phyloP scores from a whole-genome alignment of 2,113 vertebrate genomes.

The Rhodinocichla rosea region DNA sequence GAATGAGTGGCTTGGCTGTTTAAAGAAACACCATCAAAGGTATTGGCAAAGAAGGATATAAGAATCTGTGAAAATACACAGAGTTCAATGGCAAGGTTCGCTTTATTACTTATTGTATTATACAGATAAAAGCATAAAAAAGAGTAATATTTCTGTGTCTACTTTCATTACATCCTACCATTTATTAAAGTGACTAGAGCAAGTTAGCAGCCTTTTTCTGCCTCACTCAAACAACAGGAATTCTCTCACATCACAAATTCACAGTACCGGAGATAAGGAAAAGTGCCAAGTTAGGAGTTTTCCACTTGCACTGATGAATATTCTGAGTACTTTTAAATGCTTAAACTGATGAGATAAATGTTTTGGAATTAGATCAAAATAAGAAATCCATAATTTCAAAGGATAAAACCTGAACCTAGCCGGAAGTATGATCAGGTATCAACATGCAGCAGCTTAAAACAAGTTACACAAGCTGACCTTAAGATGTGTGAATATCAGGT shows the following conservation, averaged over 20 bases:
- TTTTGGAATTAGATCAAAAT: constrained; percentile 53
- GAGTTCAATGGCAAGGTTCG: background rate
- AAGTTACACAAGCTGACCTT: constrained; percentile 71
- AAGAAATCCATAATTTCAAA: constrained; percentile 58
- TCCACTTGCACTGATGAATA: background rate
- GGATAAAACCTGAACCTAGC: constrained; percentile 36
- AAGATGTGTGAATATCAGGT: constrained; percentile 69
- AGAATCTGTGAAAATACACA: background rate
- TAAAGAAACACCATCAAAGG: background rate
- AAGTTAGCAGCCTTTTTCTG: background rate
- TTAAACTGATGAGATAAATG: constrained; percentile 62
- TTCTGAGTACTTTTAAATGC: constrained; percentile 32
- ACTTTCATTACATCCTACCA: background rate
- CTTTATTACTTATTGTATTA: background rate
- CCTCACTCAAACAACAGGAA: background rate
- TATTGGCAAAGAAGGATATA: background rate
- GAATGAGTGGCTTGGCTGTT: background rate
- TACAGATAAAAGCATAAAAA: background rate
- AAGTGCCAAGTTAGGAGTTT: background rate
- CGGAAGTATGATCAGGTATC: constrained; percentile 55
- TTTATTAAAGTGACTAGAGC: background rate
- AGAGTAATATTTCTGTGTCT: background rate
- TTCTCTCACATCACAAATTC: background rate
- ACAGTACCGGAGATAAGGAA: background rate
- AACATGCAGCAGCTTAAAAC: constrained; percentile 55